Evolutionary conservation across 2,888 invertebrate genomes (phyloP).

Genomic region (Myathropa florea): DNA sequence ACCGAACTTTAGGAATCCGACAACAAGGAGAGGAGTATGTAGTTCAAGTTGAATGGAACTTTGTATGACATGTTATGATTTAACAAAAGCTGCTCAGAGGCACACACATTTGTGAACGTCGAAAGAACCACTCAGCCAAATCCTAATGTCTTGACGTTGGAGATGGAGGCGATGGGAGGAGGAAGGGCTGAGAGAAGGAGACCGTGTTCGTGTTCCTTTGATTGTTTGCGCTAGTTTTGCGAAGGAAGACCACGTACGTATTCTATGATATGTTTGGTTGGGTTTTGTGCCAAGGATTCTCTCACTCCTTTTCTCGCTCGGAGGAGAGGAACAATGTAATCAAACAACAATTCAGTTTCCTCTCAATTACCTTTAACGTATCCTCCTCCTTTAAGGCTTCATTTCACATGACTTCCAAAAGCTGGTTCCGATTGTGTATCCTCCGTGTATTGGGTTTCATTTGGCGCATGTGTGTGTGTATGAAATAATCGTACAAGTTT

Average conservation of each 20-base stretch:
- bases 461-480: neutral
- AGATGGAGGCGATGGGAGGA: too few relatives aligned
- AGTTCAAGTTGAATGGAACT: slow-evolving; percentile 1
- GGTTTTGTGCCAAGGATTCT: neutral
- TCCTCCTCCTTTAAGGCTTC: slow-evolving; percentile 42
- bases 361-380: slow-evolving; percentile 45
- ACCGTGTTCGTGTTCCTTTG: slow-evolving; percentile 10
- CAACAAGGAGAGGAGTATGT: neutral
- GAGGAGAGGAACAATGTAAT: neutral
- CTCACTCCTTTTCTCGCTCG: neutral
- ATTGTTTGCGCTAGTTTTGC: slow-evolving; percentile 20
- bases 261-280: neutral
- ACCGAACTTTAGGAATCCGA: neutral
- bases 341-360: slow-evolving; percentile 51
- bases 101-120: slow-evolving; percentile 9
- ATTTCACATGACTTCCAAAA: slow-evolving; percentile 60
- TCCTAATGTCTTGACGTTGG: neutral
- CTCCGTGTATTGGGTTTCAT: slow-evolving; percentile 13
- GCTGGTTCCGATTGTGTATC: neutral
- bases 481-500: slow-evolving; percentile 55
- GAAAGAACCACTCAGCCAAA: neutral
- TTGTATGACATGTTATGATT: slow-evolving; percentile 38
- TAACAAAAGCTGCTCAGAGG: slow-evolving; percentile 13
- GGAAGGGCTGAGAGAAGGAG: neutral
- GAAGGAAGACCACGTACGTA: slow-evolving; percentile 10